Base-by-base conservation (phyloP, 2,888 invertebrate genomes). In the Cantharis flavilabris region DNA sequence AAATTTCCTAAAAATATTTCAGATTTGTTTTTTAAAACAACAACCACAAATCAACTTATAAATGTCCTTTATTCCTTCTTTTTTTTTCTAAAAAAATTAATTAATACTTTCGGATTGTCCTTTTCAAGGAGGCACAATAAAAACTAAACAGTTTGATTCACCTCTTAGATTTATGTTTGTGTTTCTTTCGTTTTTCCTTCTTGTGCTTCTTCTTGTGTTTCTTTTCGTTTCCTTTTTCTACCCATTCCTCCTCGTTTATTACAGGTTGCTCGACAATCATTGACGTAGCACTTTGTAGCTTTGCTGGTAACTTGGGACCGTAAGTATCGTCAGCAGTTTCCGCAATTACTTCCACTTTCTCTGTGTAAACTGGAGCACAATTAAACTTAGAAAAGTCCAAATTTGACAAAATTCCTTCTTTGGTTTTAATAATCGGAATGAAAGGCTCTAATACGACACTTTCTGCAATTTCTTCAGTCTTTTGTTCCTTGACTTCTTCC, bases 251-350 rank as follows among this genome's bases (percentile, higher is more conserved):
- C 3, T 89, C 89, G 0, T 76, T 76, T 49, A 71, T 77, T 65
- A 30, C 86, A 20, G 67, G 78, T 70, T 79, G 71, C 10, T 70
- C 80, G 84, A 85, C 70, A 77, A 84, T 86, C 16, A 80, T 79
- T 11, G 87, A 86, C 79, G 70, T 70, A 49, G 49, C 49, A 62
- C n/a, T 62, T 1, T 33, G 14, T 3, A 23, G 13, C 18, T 26
- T 49, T 64, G 28, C 70, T 1, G 93, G 92, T 80, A 92, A 89
- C 84, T 89, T 91, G 0, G 92, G 93, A 0, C 92, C 92, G 72
- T 92, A 93, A 14, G 89, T 85, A 81, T 89, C 81, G 63, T 83
- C 84, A 64, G 83, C 80, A 18, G 76, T 64, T 70, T 64, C 76
- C 20, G 62, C 33, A 5, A 13, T 7, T 13, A n/a, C 23, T 16